Base-by-base conservation (phyloP, 2,113 vertebrate species). In the Trochalopteron elliotii region DNA sequence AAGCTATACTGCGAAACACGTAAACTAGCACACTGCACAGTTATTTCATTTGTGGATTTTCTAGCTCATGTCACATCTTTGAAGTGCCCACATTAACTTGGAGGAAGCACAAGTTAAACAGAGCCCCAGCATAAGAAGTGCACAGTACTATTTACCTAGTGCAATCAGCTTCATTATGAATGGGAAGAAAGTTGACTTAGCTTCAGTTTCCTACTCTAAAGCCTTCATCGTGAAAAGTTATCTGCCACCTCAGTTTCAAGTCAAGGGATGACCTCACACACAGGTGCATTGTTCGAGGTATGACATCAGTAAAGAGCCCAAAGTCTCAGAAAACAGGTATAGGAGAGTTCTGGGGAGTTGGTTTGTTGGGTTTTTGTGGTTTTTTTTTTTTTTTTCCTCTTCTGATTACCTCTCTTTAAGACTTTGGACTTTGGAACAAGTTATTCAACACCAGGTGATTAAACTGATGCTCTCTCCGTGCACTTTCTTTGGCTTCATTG, bases 171-270 rank as follows among this genome's bases (percentile, higher is more conserved):
- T 57, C 27, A 2, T 24, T 69, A 15, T 31, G 52, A 42, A 15
- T 4, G 63, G 49, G 60, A 68, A 55, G 56, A 64, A 78, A 89
- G 64, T 42, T 72, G 52, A 53, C 64, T 71, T 49, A 11, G 37
- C 49, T 86, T 96, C 77, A 64, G 42, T 87, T 96, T 49, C 74
- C 68, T n/a, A 19, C 77, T 77, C 27, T 91, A 87, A 64, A 69
- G 50, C 39, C 63, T 50, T 69, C 52, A 60, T 60, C 40, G 83
- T 50, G 49, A 59, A 90, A 93, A 15, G 17, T 59, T 74, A n/a
- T 22, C 31, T 39, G 71, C 56, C 81, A 68, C 63, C 81, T 72
- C 68, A 90, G 37, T 71, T 89, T 52, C 42, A 85, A 45, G 21
- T 37, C 31, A 40, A 39, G 49, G 78, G 31, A 77, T 45, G 42